Base-by-base conservation (phyloP, 2,797 vertebrate genomes). In the Helarctos malayanus region DNA sequence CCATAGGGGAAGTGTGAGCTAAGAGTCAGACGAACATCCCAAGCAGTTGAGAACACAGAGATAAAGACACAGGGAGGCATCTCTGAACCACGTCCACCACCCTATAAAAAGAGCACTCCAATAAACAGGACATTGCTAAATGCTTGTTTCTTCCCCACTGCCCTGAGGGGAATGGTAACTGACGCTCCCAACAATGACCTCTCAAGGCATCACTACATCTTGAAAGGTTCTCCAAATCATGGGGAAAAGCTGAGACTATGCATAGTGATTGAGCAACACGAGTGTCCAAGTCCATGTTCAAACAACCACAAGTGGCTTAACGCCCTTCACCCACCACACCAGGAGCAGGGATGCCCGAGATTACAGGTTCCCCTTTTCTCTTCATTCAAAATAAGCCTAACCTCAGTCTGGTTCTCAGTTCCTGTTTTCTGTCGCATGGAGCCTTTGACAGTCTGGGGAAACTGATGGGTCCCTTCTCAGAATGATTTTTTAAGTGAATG, bases 371-470 rank as follows among this genome's bases (percentile, higher is more conserved):
- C 41, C 41, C 82, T 86, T 89, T 73, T 14, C 87, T 45, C 65
- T 81, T 83, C 45, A 57, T 49, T 91, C 79, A 27, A 14, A 89
- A 61, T 27, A 65, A 23, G 25, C 35, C 76, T 27, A 3, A 38
- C 9, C 73, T 56, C 1, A 0, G n/a, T 47, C 56, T 13, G 35
- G 38, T 49, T 95, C 96, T 92, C 88, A 45, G 5, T 94, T 95
- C 88, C 95, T 85, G 54, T 88, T 75, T 91, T 82, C 65, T 32
- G 32, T 59, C 59, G 54, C 15, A 10, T 2, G 49, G 56, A 88
- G 61, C 19, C 32, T 73, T 11, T 7, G 23, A 47, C 15, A 57
- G 63, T 38, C 54, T 35, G 45, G 47, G 32, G 35, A 85, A 71
- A 63, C 25, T 25, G 13, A 23, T 3, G 21, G 23, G 27, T 47